A percentile compares a stretch with the other conserved stretches of the same genome.
Evolutionary conservation across 2,888 invertebrate genomes (phyloP).

Genomic region (Camptogramma bilineatum): DNA sequence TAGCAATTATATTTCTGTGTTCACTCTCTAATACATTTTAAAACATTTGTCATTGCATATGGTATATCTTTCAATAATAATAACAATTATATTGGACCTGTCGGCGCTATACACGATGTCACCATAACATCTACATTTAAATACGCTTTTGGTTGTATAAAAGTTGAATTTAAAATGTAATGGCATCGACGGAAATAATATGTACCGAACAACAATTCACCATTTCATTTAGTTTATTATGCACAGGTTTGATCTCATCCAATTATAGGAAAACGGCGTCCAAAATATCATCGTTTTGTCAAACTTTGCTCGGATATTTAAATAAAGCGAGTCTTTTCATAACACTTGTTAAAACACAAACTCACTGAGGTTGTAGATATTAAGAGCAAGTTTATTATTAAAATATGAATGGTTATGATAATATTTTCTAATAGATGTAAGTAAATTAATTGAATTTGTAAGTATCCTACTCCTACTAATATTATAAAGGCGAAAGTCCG

Average conservation of each 20-base stretch:
- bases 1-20: background rate
- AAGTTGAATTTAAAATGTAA: background rate
- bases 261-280: slow-evolving; percentile 29
- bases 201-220: slow-evolving; percentile 9
- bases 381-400: slow-evolving; percentile 11
- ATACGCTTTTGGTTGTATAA: background rate
- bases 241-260: slow-evolving; percentile 32
- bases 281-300: slow-evolving; percentile 28
- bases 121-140: background rate
- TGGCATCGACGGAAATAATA: background rate
- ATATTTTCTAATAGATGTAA: slow-evolving; percentile 1
- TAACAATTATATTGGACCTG: too few relatives aligned
- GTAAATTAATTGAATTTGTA: background rate
- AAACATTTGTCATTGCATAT: background rate
- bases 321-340: slow-evolving; percentile 27
- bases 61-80: too few relatives aligned
- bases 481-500: too few relatives aligned
- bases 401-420: slow-evolving; percentile 21
- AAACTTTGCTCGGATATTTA: slow-evolving; percentile 35
- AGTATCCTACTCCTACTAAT: too few relatives aligned
- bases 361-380: slow-evolving; percentile 25
- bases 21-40: background rate
- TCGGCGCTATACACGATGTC: too few relatives aligned
- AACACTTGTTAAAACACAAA: slow-evolving; percentile 28
- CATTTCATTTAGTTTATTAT: slow-evolving; percentile 19